Evolutionary conservation across 64 coral and sea anemone species (phyloP).

Genomic region (Actinia tenebrosa): DNA sequence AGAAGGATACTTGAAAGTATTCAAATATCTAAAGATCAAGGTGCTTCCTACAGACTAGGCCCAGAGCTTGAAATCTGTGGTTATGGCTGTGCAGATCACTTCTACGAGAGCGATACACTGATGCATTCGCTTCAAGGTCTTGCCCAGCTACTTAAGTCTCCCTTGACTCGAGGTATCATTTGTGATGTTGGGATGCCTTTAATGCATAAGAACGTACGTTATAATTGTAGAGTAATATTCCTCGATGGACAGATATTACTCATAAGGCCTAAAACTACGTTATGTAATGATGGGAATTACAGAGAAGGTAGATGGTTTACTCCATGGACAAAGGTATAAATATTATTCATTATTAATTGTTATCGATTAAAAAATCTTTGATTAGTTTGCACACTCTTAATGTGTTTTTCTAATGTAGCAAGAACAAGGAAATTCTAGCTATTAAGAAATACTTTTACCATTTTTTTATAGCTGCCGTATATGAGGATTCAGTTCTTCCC

Average conservation of each 20-base stretch:
- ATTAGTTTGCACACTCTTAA: no score
- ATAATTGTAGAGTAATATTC: conserved; percentile 94
- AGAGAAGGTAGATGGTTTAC: conserved; percentile 90
- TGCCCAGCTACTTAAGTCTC: conserved; percentile 69
- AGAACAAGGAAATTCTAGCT: no score
- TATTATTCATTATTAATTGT: no score
- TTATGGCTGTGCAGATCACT: conserved; percentile 92
- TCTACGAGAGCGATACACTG: conserved; percentile 84
- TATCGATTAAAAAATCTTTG: no score
- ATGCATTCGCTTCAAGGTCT: conserved; percentile 89
- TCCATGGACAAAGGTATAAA: conserved; percentile 81
- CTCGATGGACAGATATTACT: conserved; percentile 86
- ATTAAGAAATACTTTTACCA: no score
- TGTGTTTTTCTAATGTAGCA: no score
- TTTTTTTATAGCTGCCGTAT: no score
- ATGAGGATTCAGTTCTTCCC: no score
- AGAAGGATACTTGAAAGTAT: conserved; percentile 92
- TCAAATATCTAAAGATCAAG: conserved; percentile 60
- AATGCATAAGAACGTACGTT: conserved; percentile 79
- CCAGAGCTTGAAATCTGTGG: conserved; percentile 89
- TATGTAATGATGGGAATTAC: conserved; percentile 78
- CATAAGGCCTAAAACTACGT: conserved; percentile 81
- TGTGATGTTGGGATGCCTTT: conserved; percentile 98
- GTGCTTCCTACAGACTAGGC: conserved; percentile 82
- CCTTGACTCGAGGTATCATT: conserved; percentile 70